Percentiles rank a stretch among this genome's conserved stretches.
Conservation (phyloP, 1,140 invertebrate genomes). For the Nautilus pompilius region DNA sequence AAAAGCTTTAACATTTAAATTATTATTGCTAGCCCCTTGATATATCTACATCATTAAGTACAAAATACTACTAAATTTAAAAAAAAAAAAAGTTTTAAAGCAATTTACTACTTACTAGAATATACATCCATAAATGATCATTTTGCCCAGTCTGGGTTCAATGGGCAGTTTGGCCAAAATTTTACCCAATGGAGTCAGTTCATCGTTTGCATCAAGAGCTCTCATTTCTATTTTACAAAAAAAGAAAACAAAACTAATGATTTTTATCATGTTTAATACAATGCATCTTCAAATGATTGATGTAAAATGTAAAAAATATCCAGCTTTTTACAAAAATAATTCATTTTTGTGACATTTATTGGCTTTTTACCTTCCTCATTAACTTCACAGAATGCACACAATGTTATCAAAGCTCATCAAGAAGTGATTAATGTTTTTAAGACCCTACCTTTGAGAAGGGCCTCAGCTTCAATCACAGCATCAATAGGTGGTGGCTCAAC, state of each 20-base stretch:
- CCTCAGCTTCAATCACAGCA: conserved; percentile 59
- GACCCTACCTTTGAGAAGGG: conserved; percentile 48
- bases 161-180: conserved; percentile 58
- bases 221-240: conserved; percentile 59
- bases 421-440: not conserved
- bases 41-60: too few relatives aligned
- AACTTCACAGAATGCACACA: not conserved
- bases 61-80: too few relatives aligned
- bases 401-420: too few relatives aligned
- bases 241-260: too few relatives aligned
- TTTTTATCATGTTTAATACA: too few relatives aligned
- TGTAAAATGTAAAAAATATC: too few relatives aligned
- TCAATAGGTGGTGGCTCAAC: conserved; percentile 59
- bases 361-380: not conserved
- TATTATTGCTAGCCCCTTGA: too few relatives aligned
- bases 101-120: conserved; percentile 44
- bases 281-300: too few relatives aligned
- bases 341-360: too few relatives aligned
- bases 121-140: conserved; percentile 57
- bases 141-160: conserved; percentile 59
- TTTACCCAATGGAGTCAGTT: conserved; percentile 57
- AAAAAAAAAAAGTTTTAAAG: not conserved
- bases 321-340: too few relatives aligned
- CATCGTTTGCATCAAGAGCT: conserved; percentile 57
- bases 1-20: too few relatives aligned